Percentiles rank a stretch among this genome's conserved stretches.
These are phyloP conservation scores for Henicopernis longicauda DNA, from an alignment of 2,113 vertebrate species.

Conservation along the genomic window DNA sequence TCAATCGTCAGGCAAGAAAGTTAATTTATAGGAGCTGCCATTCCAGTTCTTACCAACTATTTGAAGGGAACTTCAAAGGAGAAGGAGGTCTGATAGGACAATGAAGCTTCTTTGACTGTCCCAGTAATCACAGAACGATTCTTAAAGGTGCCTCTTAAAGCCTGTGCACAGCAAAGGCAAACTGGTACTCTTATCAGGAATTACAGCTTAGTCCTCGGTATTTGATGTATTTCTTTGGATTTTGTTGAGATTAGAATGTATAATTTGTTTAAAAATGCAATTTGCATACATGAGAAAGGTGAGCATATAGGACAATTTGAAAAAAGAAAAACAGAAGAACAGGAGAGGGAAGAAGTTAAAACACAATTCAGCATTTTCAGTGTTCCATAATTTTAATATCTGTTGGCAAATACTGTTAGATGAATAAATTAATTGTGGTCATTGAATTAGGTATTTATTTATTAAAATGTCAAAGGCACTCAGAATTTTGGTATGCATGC, in stretches of 20 bases:
- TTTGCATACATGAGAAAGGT: background rate
- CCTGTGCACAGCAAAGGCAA: background rate
- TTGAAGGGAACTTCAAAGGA: background rate
- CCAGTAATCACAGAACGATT: background rate
- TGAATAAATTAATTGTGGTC: background rate
- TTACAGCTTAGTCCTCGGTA: background rate
- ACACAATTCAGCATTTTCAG: background rate
- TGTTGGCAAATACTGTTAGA: background rate
- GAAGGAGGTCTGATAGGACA: background rate
- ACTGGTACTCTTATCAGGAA: background rate
- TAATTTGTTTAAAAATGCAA: background rate
- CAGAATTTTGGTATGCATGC: background rate
- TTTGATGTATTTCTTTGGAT: background rate
- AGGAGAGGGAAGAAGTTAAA: background rate
- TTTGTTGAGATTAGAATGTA: background rate
- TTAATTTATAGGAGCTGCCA: background rate
- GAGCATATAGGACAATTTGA: background rate
- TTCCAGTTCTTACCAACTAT: background rate
- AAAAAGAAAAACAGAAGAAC: background rate
- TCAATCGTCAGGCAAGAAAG: background rate
- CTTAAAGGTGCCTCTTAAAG: background rate
- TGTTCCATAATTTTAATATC: background rate
- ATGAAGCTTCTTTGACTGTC: background rate
- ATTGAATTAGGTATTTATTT: background rate
- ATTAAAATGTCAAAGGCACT: background rate